These are phyloP conservation scores for Rhodinocichla rosea DNA, from an alignment of 2,113 vertebrate genomes.

Conservation along the genomic window DNA sequence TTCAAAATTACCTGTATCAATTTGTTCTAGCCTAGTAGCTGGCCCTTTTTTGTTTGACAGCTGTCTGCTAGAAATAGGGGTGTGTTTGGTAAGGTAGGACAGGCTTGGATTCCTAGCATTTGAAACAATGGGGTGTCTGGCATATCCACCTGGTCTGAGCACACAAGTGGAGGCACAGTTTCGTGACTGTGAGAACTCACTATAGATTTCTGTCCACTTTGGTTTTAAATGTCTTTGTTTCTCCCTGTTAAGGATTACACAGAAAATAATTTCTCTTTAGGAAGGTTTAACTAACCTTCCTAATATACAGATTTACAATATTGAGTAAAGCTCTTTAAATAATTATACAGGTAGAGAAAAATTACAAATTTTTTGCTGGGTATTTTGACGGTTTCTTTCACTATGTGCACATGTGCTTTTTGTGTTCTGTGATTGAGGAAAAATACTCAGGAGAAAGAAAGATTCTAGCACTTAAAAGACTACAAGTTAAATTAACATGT, in stretches of 20 bases:
- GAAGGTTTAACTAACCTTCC: neutral
- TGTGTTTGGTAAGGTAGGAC: neutral
- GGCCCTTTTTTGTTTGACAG: neutral
- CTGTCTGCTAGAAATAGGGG: neutral
- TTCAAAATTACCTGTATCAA: neutral
- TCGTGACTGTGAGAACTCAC: neutral
- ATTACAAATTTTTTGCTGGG: rapidly evolving
- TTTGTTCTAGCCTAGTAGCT: neutral
- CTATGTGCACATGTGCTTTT: neutral
- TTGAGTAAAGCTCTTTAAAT: neutral
- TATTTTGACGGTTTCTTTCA: neutral
- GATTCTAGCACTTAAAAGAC: neutral
- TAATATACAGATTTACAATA: neutral
- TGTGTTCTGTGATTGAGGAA: neutral
- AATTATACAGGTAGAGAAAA: neutral
- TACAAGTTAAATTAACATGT: neutral
- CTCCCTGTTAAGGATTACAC: neutral
- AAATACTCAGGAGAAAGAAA: neutral
- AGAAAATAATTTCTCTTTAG: neutral
- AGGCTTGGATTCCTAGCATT: neutral
- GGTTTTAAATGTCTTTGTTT: neutral
- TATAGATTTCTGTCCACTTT: neutral
- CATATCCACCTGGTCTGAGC: neutral
- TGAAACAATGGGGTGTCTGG: neutral
- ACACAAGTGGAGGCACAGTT: neutral